Conservation (phyloP, 2,888 invertebrate species). For the Geotrupes spiniger region DNA sequence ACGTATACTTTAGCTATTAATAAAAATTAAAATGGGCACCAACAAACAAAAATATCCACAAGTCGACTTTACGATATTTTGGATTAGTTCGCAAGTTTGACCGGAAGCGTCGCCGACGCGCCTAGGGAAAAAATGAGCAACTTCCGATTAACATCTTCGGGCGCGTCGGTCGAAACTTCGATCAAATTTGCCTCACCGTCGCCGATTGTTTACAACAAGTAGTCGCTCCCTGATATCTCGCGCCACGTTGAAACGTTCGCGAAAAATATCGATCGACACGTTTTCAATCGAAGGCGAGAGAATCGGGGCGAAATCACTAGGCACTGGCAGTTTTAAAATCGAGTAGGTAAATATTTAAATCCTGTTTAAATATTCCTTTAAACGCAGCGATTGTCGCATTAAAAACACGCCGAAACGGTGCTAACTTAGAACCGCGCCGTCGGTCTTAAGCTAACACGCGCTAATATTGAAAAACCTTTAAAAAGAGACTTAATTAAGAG, state of each 20-base stretch:
- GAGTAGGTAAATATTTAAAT: conserved; percentile 2
- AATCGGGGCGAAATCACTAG: too few relatives aligned
- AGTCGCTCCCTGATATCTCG: too few relatives aligned
- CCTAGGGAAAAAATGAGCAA: conserved; percentile 54
- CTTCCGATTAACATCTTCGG: conserved; percentile 40
- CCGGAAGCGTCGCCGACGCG: conserved; percentile 29
- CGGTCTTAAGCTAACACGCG: conserved; percentile 12
- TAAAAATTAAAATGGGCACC: neutral
- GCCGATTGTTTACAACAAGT: too few relatives aligned
- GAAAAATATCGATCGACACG: too few relatives aligned
- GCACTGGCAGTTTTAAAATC: conserved; percentile 22
- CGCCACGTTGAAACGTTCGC: too few relatives aligned
- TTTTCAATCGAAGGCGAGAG: too few relatives aligned
- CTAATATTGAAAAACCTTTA: conserved; percentile 16
- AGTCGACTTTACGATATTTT: neutral
- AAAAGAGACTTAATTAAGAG: conserved; percentile 38
- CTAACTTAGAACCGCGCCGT: conserved; percentile 15
- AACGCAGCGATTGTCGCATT: conserved; percentile 20
- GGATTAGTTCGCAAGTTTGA: conserved; percentile 9
- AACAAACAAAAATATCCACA: neutral
- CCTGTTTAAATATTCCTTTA: neutral
- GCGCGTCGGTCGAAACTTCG: neutral
- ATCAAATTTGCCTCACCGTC: too few relatives aligned
- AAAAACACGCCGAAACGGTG: conserved; percentile 14
- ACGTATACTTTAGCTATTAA: neutral